Evolutionary conservation across 1,140 invertebrate species (phyloP).

Genomic region (Drosophila tristis): DNA sequence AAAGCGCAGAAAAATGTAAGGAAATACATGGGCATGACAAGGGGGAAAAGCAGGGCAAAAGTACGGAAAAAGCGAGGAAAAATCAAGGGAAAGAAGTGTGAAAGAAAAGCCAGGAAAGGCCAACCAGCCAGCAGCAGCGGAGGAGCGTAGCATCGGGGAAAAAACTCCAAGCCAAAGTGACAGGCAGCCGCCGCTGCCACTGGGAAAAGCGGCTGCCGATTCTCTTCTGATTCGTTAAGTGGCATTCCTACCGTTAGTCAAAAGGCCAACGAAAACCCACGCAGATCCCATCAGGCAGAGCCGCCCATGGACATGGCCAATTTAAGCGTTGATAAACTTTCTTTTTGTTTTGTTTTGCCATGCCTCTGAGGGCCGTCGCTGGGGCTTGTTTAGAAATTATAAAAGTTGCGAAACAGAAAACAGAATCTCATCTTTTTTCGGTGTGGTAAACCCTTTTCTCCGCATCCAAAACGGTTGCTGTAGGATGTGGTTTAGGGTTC

Average conservation of each 20-base stretch:
- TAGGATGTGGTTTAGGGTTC: too few relatives aligned
- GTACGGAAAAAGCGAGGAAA: constrained; percentile 6
- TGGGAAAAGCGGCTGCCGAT: constrained; percentile 7
- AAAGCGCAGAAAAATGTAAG: constrained; percentile 31
- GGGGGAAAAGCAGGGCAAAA: constrained; percentile 9
- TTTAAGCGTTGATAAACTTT: constrained; percentile 61
- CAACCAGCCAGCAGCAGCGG: constrained; percentile 5
- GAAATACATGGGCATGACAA: neutral
- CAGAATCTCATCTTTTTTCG: neutral
- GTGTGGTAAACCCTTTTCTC: constrained; percentile 1
- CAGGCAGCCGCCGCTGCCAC: neutral
- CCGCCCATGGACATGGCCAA: constrained; percentile 46
- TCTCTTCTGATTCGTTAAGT: constrained; percentile 60
- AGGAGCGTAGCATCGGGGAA: neutral
- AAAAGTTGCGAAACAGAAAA: constrained; percentile 37
- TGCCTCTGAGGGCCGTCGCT: constrained; percentile 1
- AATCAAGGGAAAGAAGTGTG: constrained; percentile 13
- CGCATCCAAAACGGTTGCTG: too few relatives aligned
- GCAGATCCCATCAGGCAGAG: neutral
- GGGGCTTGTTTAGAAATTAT: constrained; percentile 52
- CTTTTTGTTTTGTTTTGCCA: constrained; percentile 18
- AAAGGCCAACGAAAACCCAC: constrained; percentile 44
- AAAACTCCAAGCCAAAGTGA: neutral
- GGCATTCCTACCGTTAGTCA: constrained; percentile 62
- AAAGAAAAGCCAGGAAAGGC: too few relatives aligned